These are phyloP conservation scores for Orchesella flavescens DNA, from an alignment of 2,888 invertebrate species.

Conservation along the genomic window DNA sequence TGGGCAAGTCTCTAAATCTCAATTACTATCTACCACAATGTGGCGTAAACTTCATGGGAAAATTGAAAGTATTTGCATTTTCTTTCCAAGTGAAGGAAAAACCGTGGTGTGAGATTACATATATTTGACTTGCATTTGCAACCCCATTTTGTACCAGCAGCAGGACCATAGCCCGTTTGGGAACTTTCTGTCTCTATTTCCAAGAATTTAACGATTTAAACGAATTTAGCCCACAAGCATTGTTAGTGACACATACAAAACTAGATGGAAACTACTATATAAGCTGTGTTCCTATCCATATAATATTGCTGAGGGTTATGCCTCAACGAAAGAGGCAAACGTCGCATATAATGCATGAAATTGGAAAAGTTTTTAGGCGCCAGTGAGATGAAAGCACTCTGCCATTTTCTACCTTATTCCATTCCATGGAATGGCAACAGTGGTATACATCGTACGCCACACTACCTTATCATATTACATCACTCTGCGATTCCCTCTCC, in stretches of 20 bases:
- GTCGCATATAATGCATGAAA: slow-evolving; percentile 47
- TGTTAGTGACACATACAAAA: slow-evolving; percentile 45
- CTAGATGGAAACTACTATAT: slow-evolving; percentile 19
- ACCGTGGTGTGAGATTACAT: background rate
- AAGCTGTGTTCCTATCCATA: slow-evolving; percentile 22
- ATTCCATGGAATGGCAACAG: too few relatives aligned
- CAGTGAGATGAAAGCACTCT: slow-evolving; percentile 42
- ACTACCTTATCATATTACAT: slow-evolving; percentile 49
- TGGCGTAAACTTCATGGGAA: background rate
- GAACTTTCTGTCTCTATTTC: slow-evolving; percentile 26
- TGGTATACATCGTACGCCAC: background rate
- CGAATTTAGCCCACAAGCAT: slow-evolving; percentile 26
- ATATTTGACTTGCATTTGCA: slow-evolving; percentile 22
- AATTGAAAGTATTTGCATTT: slow-evolving; percentile 4
- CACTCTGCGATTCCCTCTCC: slow-evolving; percentile 6
- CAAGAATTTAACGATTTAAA: slow-evolving; percentile 29
- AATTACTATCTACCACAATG: too few relatives aligned
- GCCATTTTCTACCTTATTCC: slow-evolving; percentile 8
- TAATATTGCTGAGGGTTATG: background rate
- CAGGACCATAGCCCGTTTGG: background rate
- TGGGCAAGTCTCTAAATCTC: too few relatives aligned
- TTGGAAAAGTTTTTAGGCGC: slow-evolving; percentile 59
- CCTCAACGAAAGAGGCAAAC: slow-evolving; percentile 30
- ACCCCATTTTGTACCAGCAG: background rate
- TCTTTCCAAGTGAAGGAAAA: slow-evolving; percentile 10